Conservation (phyloP, 2,888 invertebrate genomes). For the Argyra leucocephala region DNA sequence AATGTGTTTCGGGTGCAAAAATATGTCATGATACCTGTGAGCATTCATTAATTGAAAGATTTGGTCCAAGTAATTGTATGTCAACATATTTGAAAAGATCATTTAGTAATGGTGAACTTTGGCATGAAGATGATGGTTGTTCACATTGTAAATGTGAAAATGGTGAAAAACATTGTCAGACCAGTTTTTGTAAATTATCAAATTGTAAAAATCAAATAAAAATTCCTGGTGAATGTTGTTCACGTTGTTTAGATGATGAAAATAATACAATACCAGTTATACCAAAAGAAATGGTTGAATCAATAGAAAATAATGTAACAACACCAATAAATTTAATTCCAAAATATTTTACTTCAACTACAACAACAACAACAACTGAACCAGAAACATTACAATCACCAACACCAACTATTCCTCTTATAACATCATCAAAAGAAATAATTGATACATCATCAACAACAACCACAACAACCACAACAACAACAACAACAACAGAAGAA, state of each 20-base stretch:
- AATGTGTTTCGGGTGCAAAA: slow-evolving; percentile 36
- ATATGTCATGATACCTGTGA: slow-evolving; percentile 27
- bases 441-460: background rate
- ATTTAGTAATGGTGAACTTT: slow-evolving; percentile 23
- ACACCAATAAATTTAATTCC: background rate
- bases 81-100: background rate
- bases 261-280: background rate
- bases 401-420: too few relatives aligned
- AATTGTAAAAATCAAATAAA: slow-evolving; percentile 20
- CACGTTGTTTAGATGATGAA: slow-evolving; percentile 17
- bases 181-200: slow-evolving; percentile 17
- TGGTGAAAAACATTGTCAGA: slow-evolving; percentile 16
- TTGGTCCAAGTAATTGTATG: background rate
- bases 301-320: background rate
- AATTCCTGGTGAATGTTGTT: slow-evolving; percentile 22
- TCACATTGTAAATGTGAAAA: slow-evolving; percentile 18
- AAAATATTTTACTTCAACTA: background rate
- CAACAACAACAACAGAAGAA: background rate
- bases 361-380: background rate
- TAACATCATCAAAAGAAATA: background rate
- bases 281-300: too few relatives aligned
- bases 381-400: background rate
- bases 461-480: background rate
- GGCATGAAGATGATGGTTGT: slow-evolving; percentile 27
- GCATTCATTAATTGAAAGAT: background rate